These are phyloP conservation scores for Drosophila triauraria DNA, from an alignment of 1,140 invertebrate genomes.

Conservation along the genomic window DNA sequence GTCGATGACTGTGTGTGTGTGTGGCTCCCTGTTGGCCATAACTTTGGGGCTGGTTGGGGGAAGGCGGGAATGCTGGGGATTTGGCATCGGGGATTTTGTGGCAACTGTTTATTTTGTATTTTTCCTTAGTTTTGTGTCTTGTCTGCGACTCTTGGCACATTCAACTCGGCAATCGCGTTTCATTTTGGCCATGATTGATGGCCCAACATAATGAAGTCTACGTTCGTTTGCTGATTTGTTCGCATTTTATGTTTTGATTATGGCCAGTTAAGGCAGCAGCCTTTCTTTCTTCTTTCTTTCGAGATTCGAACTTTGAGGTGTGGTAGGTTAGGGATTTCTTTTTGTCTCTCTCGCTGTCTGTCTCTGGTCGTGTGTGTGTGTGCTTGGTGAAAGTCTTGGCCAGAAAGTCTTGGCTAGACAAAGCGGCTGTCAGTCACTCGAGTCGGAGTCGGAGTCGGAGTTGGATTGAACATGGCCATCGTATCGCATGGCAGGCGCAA, in stretches of 20 bases:
- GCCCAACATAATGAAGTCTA: constrained; percentile 69
- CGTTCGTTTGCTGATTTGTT: constrained; percentile 72
- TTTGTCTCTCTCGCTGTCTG: constrained; percentile 10
- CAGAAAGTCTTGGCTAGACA: constrained; percentile 44
- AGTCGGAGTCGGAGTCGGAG: constrained; percentile 2
- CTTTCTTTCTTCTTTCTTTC: constrained; percentile 56
- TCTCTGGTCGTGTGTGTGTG: constrained; percentile 1
- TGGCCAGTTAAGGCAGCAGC: constrained; percentile 64
- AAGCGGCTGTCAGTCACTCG: constrained; percentile 51
- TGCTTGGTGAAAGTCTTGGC: constrained; percentile 56
- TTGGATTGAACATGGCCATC: constrained; percentile 42
- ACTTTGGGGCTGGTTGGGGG: constrained; percentile 20
- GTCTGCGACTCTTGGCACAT: constrained; percentile 59
- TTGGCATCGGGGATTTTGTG: constrained; percentile 32
- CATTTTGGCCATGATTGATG: constrained; percentile 79
- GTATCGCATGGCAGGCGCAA: constrained; percentile 40
- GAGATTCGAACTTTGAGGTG: constrained; percentile 52
- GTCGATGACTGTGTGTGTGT: constrained; percentile 47
- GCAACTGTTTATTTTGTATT: constrained; percentile 54
- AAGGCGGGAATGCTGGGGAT: constrained; percentile 2
- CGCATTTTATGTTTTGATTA: constrained; percentile 77
- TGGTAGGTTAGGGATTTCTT: constrained; percentile 76
- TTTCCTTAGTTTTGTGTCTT: constrained; percentile 28
- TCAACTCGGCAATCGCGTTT: constrained; percentile 57
- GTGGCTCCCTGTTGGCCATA: constrained; percentile 30